These are phyloP conservation scores for Thymelicus lineola DNA, from an alignment of 2,888 invertebrate genomes.

Conservation along the genomic window DNA sequence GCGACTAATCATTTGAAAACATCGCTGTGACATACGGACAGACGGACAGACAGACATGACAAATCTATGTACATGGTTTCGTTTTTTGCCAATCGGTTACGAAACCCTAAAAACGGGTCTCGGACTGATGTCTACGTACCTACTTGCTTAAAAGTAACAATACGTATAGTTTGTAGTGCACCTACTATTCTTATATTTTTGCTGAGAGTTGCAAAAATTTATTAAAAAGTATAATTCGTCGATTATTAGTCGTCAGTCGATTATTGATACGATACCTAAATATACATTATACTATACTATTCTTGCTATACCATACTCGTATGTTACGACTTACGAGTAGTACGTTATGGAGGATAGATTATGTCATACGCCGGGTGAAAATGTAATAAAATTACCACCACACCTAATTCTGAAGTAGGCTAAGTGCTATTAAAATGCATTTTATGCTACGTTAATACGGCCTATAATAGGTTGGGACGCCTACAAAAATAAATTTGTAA, in stretches of 20 bases:
- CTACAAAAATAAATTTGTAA: conserved; percentile 13
- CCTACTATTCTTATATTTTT: no score
- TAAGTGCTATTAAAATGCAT: not conserved
- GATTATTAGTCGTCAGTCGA: no score
- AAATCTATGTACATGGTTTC: no score
- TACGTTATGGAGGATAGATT: conserved; percentile 30
- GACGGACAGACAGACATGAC: no score
- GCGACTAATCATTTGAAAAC: no score
- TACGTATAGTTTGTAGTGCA: no score
- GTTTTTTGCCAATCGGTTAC: no score
- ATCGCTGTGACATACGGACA: no score
- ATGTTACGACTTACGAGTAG: conserved; percentile 21
- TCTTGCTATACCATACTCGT: conserved; percentile 15
- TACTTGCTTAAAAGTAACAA: no score
- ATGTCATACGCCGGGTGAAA: conserved; percentile 34
- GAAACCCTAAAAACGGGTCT: no score
- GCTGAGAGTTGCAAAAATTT: not conserved
- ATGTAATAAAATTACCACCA: conserved; percentile 36
- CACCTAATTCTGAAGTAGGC: conserved; percentile 21
- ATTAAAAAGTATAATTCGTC: not conserved
- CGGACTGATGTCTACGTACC: no score
- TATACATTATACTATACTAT: not conserved
- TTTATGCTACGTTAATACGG: not conserved
- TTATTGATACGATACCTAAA: not conserved
- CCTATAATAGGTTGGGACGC: not conserved